phyloP scores from a whole-genome alignment of 2,888 invertebrate genomes.

The Amphiduros pacificus region DNA sequence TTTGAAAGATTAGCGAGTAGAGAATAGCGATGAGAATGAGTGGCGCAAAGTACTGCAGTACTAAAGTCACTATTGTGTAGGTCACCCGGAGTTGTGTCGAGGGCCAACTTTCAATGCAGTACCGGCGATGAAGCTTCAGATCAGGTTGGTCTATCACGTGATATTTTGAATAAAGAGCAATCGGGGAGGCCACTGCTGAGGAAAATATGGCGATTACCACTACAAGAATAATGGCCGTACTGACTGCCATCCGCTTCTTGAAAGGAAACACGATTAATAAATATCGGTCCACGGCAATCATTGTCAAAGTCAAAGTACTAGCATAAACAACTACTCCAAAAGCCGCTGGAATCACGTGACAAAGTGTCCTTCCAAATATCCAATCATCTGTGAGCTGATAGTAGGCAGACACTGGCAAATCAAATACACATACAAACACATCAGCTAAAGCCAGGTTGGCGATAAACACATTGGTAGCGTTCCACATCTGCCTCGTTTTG shows the following conservation, averaged over 20 bases:
- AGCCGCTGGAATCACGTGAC: constrained; percentile 48
- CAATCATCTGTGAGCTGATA: constrained; percentile 54
- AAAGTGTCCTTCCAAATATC: constrained; percentile 51
- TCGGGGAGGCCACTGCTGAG: constrained; percentile 45
- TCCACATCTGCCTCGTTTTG: constrained; percentile 48
- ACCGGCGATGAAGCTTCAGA: constrained; percentile 36
- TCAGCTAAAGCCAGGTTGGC: constrained; percentile 53
- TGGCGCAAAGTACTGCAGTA: constrained; percentile 51
- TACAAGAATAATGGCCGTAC: constrained; percentile 42
- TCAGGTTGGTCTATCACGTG: constrained; percentile 35
- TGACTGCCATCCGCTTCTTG: constrained; percentile 41
- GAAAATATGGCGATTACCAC: constrained; percentile 43
- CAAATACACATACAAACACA: constrained; percentile 52
- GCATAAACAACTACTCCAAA: constrained; percentile 56
- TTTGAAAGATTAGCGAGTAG: constrained; percentile 47
- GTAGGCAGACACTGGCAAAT: constrained; percentile 55
- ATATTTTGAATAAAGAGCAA: constrained; percentile 67
- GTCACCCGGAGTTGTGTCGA: constrained; percentile 32
- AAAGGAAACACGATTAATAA: constrained; percentile 53
- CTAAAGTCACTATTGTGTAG: constrained; percentile 46
- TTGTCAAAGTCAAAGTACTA: constrained; percentile 50
- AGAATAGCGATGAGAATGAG: constrained; percentile 45
- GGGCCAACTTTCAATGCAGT: constrained; percentile 49
- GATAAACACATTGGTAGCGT: constrained; percentile 57
- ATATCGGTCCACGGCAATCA: constrained; percentile 57